Evolutionary conservation across 1,140 invertebrate species (phyloP), one percentile per base, ranked within the genome.

Genomic region (Caerostris darwini): DNA sequence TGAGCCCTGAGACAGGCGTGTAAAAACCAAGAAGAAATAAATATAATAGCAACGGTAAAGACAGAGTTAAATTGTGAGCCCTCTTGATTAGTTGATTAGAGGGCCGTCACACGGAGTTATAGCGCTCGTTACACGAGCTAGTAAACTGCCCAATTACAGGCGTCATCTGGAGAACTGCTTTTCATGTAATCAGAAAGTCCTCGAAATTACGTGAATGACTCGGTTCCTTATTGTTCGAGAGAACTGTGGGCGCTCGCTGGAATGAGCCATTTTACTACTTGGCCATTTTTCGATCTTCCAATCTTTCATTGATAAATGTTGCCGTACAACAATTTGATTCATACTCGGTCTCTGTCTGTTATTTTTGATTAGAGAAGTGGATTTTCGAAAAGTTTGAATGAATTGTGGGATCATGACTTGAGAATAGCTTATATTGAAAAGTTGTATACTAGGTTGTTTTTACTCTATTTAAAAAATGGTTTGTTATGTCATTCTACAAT

Each of bases 141-240:
- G 71, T 77, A 77, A 77, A 77, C 71, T 77, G 71, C 71, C 71
- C 71, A 77, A 77, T 77, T 77, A 77, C 71, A 34, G 71, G 71
- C 50, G 71, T 77, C 71, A 77, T 77, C 34, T 50, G 50, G 50
- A 53, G 71, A 77, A 77, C 8, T 19, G 71, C 71, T 77, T 53
- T 77, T 50, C 19, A 3, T 53, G 50, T 77, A 77, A 77, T 77
- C 71, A 77, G 71, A 77, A 77, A 77, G 71, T 34, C 71, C 71
- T 77, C 19, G 71, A 77, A 77, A 77, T 34, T 34, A 10, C 50
- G 34, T 77, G 19, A 77, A 77, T 77, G 71, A 50, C 50, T 71
- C 50, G 7, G 19, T 8, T 34, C 34, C 17, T 5, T 12, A 67
- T 67, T 67, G 61, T 67, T 67, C 14, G 61, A 6, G n/a, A n/a